These are phyloP conservation scores for Xiphophorus hellerii DNA, from an alignment of 2,113 vertebrate species.

Conservation along the genomic window DNA sequence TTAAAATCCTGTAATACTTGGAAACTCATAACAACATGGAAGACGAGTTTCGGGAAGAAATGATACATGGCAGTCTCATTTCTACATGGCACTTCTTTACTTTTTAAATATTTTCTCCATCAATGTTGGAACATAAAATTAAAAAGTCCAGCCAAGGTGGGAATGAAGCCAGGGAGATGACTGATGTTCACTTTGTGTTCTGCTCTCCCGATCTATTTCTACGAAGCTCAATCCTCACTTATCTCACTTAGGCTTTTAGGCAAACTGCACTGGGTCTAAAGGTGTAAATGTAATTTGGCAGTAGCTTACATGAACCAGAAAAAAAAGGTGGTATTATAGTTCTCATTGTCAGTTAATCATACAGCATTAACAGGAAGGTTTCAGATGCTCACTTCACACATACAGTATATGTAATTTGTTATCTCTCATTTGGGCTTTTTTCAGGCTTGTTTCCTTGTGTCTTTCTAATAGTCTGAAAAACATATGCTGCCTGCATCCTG, in stretches of 20 bases:
- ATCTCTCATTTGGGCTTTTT: neutral
- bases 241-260: slow-evolving; percentile 15
- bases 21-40: too few species aligned
- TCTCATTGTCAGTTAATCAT: slow-evolving; percentile 1
- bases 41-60: too few species aligned
- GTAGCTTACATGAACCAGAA: neutral
- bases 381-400: neutral
- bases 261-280: slow-evolving; percentile 28
- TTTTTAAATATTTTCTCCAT: neutral
- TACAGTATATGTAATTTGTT: neutral
- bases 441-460: neutral
- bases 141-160: neutral
- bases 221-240: slow-evolving; percentile 4
- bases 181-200: neutral
- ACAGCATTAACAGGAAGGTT: neutral
- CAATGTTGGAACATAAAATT: neutral
- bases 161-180: neutral
- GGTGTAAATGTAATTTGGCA: slow-evolving; percentile 8
- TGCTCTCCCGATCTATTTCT: slow-evolving; percentile 7
- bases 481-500: neutral
- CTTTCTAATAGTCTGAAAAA: neutral
- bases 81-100: too few species aligned
- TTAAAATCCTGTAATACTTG: too few species aligned
- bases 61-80: too few species aligned
- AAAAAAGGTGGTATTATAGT: slow-evolving; percentile 19